Base-by-base conservation (phyloP, 35 echinoderm and acorn worm species). In the Heliocidaris erythrogramma region DNA sequence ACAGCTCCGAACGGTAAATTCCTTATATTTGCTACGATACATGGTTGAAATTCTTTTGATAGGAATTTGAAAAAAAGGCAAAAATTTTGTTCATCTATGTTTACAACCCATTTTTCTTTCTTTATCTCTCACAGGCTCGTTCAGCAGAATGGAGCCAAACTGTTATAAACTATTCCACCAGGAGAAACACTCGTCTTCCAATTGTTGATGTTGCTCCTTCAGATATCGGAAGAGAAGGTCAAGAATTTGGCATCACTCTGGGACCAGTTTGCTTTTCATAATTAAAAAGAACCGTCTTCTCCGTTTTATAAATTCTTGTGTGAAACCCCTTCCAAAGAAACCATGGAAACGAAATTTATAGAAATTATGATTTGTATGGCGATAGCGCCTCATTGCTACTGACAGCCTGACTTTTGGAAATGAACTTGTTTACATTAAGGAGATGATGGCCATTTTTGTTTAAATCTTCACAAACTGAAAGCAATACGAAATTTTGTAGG, bases 261-360 rank as follows among this genome's bases (percentile, higher is more conserved):
- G 98, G 96, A 31, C 88, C 96, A 94, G 98, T 97, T 9, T 99
- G 98, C 94, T 99, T 97, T 85, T 96, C 96, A 88, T 99, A 97
- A 97, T 89, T 89, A 17, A 78, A 78, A n/a, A 7, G 7, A 27
- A 21, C 87, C 87, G 30, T 32, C 31, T 89, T 89, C 18, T 27
- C 21, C 13, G 30, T 42, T 18, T 42, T 42, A 13, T 89, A 11
- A 42, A 31, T 35, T 89, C 87, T 89, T 12, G 31, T 48, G 47
- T 89, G 31, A 89, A 89, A 35, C 12, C 47, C 87, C 47, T 17
- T 32, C 31, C 31, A 89, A 89, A 89, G 31, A 89, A 89, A 13
- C 13, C 87, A 32, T 42, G 47, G 29, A 89, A 89, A 13, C 29
- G 17, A 89, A 14, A 89, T 18, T 89, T 17, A 13, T 89, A 17